Base-by-base conservation (phyloP, 2,888 invertebrate genomes). In the Tinea trinotella region DNA sequence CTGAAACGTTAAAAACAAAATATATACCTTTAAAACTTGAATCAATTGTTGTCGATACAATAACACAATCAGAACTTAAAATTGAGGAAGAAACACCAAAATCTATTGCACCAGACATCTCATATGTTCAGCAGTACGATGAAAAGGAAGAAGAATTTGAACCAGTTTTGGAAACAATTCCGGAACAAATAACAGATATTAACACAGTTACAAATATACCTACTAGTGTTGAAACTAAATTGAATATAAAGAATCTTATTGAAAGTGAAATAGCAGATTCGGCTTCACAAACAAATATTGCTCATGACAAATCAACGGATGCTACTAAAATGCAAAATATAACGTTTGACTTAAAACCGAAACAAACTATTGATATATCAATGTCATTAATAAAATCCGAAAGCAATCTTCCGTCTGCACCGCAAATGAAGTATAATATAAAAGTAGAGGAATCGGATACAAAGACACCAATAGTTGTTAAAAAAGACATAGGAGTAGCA, bases 401-500 rank as follows among this genome's bases (percentile, higher is more conserved):
- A 13, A 10, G 17, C 12, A n/a, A n/a, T 57, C 58, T 61, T 6
- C 57, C 54, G 15, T 56, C 59, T 1, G 66, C 76, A 58, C 82
- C 84, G 3, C 71, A 71, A 61, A 67, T 83, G 3, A 66, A 55
- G 20, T 18, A 56, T 20, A 75, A 82, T 30, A 56, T 83, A 1
- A 77, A 75, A 59, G 63, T 81, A 56, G 75, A 77, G 68, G 65
- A 71, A 5, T 66, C 65, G 55, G 69, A 75, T 56, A 58, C 62
- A 1, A 59, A 65, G 17, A 61, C 69, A 54, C 71, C 79, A 3
- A 61, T 64, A 1, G 50, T 79, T 52, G 68, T 77, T 0, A 83
- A 76, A 59, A 83, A 78, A 68, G 77, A 83, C 54, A 67, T 85
- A 10, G 67, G 80, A 65, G 63, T 80, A 2, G 59, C 68, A 34